These are phyloP conservation scores for Oncorhynchus clarkii DNA, from an alignment of 2,113 vertebrate species.

Conservation along the genomic window DNA sequence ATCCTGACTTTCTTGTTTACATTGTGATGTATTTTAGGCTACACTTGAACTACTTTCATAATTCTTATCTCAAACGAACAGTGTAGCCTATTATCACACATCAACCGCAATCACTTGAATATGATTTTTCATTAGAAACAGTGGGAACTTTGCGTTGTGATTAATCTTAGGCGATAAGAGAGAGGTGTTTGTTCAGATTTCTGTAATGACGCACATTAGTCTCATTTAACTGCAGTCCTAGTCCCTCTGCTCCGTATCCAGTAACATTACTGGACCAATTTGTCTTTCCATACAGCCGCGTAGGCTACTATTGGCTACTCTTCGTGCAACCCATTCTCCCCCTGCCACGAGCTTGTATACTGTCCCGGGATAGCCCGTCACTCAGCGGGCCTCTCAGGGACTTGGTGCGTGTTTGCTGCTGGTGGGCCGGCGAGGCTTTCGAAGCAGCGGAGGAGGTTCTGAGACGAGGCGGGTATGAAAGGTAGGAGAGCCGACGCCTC, in stretches of 20 bases:
- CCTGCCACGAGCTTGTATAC: not conserved
- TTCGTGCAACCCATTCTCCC: not conserved
- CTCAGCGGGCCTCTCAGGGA: slow-evolving; percentile 33
- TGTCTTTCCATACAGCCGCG: not conserved
- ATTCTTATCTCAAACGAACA: too few species aligned
- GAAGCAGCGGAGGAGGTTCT: not conserved
- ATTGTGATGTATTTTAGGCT: too few species aligned
- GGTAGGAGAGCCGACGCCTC: not conserved
- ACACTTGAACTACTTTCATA: too few species aligned
- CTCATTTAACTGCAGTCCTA: slow-evolving; percentile 3
- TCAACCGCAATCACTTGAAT: too few species aligned
- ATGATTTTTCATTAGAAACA: not conserved
- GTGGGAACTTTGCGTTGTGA: not conserved
- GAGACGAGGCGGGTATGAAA: not conserved
- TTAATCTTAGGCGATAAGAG: not conserved
- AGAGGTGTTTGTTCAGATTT: not conserved
- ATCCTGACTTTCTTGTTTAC: too few species aligned
- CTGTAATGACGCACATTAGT: not conserved
- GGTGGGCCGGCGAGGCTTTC: not conserved
- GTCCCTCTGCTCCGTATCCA: not conserved
- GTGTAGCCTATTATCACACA: too few species aligned
- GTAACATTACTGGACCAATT: slow-evolving; percentile 5
- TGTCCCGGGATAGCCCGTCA: slow-evolving; percentile 21
- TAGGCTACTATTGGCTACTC: not conserved
- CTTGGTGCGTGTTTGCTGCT: slow-evolving; percentile 2